These are phyloP conservation scores for Steatocranus sp. DNA, from an alignment of 2,797 vertebrate genomes.

Conservation along the genomic window DNA sequence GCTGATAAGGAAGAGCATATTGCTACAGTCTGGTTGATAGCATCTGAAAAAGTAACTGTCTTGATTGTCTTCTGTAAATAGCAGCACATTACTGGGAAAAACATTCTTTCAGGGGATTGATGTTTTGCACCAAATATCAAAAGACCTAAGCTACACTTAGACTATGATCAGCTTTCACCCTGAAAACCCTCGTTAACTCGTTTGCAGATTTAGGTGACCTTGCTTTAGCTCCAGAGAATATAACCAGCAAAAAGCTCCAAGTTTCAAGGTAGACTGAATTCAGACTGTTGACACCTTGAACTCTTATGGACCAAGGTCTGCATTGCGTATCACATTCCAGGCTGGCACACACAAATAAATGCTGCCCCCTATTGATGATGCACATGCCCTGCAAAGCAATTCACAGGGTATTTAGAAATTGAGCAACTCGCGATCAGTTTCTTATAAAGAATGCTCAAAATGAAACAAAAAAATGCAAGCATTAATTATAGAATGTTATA, in stretches of 20 bases:
- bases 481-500: neutral
- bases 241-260: neutral
- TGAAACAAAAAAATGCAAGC: neutral
- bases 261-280: neutral
- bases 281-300: neutral
- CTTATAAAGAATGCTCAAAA: neutral
- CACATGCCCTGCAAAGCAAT: neutral
- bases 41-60: conserved; percentile 24
- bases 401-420: neutral
- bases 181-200: neutral
- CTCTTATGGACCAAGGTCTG: neutral
- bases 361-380: conserved; percentile 58
- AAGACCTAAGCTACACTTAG: neutral
- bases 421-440: neutral
- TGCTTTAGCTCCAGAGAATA: neutral
- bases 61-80: conserved; percentile 1
- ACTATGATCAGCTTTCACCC: neutral
- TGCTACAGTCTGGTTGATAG: conserved; percentile 21
- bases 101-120: neutral
- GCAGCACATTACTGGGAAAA: neutral
- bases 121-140: neutral
- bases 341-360: conserved; percentile 26
- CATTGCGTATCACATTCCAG: neutral
- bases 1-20: conserved; percentile 40
- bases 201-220: neutral